Conservation (phyloP, 2,797 vertebrate species). For the Pogoniulus pusillus region DNA sequence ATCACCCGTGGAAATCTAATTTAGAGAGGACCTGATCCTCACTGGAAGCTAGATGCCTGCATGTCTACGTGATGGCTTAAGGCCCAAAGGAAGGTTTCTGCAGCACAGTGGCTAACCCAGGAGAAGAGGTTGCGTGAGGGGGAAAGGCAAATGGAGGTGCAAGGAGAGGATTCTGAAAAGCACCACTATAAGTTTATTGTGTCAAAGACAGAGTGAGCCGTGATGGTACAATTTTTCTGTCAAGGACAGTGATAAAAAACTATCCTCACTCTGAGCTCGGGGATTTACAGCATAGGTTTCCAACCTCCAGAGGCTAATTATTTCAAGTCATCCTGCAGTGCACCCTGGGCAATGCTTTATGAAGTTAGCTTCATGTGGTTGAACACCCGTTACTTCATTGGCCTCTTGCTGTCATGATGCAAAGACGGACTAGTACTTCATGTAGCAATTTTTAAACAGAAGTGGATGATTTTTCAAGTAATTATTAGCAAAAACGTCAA, state of each 20-base stretch:
- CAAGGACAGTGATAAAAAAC: slow-evolving; percentile 62
- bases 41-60: background rate
- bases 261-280: slow-evolving; percentile 40
- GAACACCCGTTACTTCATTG: slow-evolving; percentile 68
- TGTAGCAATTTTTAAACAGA: slow-evolving; percentile 71
- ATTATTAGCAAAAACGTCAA: slow-evolving; percentile 76
- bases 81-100: background rate
- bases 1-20: slow-evolving; percentile 5
- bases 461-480: slow-evolving; percentile 73
- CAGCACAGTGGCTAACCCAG: background rate
- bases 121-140: background rate
- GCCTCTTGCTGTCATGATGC: slow-evolving; percentile 65
- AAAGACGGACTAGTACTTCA: slow-evolving; percentile 66
- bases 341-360: slow-evolving; percentile 71
- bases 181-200: slow-evolving; percentile 50
- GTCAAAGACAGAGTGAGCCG: slow-evolving; percentile 52
- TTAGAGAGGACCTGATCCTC: background rate
- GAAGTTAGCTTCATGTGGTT: slow-evolving; percentile 68
- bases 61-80: background rate
- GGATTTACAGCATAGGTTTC: slow-evolving; percentile 66
- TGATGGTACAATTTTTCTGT: slow-evolving; percentile 64
- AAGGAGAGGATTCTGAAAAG: background rate
- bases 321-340: slow-evolving; percentile 69
- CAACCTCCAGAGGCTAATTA: slow-evolving; percentile 76
- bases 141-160: background rate